These are phyloP conservation scores for Triplophysa rosa DNA, from an alignment of 2,113 vertebrate species.

Conservation along the genomic window DNA sequence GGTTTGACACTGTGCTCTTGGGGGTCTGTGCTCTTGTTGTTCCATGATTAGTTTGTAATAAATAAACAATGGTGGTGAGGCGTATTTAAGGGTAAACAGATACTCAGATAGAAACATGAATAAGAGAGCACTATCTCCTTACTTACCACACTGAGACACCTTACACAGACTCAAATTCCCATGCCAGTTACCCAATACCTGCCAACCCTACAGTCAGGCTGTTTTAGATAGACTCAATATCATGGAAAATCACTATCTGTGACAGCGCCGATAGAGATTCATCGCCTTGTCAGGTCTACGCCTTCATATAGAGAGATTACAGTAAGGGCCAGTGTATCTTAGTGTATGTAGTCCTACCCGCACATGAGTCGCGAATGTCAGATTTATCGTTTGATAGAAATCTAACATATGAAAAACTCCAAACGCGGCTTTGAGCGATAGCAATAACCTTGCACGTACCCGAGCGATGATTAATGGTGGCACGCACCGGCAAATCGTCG, in stretches of 20 bases:
- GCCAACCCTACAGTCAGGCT: conserved; percentile 51
- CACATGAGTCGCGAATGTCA: conserved; percentile 63
- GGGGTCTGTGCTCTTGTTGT: conserved; percentile 25
- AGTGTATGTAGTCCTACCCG: conserved; percentile 49
- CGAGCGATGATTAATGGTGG: conserved; percentile 73
- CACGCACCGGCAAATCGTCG: conserved; percentile 48
- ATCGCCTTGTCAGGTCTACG: conserved; percentile 41
- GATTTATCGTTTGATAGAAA: conserved; percentile 71
- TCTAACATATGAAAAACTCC: conserved; percentile 61
- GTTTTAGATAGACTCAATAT: conserved; percentile 60
- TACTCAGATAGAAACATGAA: conserved; percentile 60
- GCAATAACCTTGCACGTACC: conserved; percentile 68
- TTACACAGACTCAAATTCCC: conserved; percentile 53
- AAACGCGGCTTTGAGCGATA: conserved; percentile 68
- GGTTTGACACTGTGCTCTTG: background rate
- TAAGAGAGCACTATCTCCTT: conserved; percentile 66
- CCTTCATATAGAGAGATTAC: conserved; percentile 52
- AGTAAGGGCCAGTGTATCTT: conserved; percentile 38
- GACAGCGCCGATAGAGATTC: conserved; percentile 56
- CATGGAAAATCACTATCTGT: conserved; percentile 63
- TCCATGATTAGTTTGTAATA: conserved; percentile 68
- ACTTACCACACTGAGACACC: conserved; percentile 65
- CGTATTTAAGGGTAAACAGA: conserved; percentile 68
- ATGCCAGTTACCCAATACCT: conserved; percentile 56
- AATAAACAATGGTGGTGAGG: conserved; percentile 70